Evolutionary conservation across 1,140 invertebrate species (phyloP).

Genomic region (Colletes gigas): DNA sequence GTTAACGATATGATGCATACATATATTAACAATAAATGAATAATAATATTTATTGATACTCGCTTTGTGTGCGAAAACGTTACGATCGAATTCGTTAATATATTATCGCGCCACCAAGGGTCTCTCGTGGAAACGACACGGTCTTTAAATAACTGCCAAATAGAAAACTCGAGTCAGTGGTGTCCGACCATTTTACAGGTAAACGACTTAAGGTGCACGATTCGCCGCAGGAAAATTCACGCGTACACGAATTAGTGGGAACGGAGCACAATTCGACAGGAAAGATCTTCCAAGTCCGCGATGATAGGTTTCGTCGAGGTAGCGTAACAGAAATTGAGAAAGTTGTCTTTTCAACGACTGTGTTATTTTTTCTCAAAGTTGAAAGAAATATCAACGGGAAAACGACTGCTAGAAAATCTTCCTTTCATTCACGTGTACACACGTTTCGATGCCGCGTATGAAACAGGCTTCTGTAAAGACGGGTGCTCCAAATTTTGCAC

Average conservation of each 20-base stretch:
- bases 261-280: neutral
- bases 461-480: too few species aligned
- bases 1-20: slow-evolving; percentile 17
- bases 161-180: slow-evolving; percentile 66
- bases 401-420: too few species aligned
- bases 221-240: slow-evolving; percentile 3
- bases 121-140: slow-evolving; percentile 62
- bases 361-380: too few species aligned
- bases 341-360: too few species aligned
- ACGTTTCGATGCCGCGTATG: too few species aligned
- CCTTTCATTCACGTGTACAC: too few species aligned
- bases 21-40: slow-evolving; percentile 20
- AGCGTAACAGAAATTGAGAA: too few species aligned
- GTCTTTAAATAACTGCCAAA: slow-evolving; percentile 76
- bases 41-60: slow-evolving; percentile 51
- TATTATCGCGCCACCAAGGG: slow-evolving; percentile 35
- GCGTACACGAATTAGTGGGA: neutral
- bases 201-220: slow-evolving; percentile 8
- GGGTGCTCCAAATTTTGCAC: too few species aligned
- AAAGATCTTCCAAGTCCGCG: slow-evolving; percentile 36
- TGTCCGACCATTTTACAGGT: slow-evolving; percentile 54
- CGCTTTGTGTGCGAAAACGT: slow-evolving; percentile 49
- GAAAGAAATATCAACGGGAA: too few species aligned
- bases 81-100: slow-evolving; percentile 37
- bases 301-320: slow-evolving; percentile 19